Base-by-base conservation (phyloP, 2,113 vertebrate genomes). In the Terrapene triunguis region DNA sequence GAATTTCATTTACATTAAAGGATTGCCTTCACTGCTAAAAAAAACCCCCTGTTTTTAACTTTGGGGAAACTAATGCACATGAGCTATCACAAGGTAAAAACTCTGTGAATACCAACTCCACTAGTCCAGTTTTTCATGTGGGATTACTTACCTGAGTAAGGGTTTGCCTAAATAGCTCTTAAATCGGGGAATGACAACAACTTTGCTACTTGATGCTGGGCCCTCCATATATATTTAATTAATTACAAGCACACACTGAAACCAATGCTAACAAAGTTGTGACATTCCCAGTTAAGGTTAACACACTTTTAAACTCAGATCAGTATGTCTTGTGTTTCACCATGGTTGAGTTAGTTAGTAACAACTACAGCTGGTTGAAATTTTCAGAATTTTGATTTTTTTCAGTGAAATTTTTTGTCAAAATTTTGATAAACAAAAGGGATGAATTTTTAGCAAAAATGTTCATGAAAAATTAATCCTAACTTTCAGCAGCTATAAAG, bases 201-300 rank as follows among this genome's bases (percentile, higher is more conserved):
- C 11, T 47, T 47, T 76, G 4, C 74, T 76, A 47, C 74, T 47
- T 76, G 42, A 14, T 44, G 21, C 5, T 47, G 42, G 42, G 22
- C 4, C 0, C 53, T 21, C 80, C 19, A n/a, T 69, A n/a, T 0
- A 54, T 0, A 54, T 12, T 6, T 13, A 76, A 1, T 42, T 24
- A 53, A 38, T 8, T 5, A 38, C 72, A 79, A 83, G 1, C 29
- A 42, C 29, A 5, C 44, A 7, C 3, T 10, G 65, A 87, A 82
- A 50, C 12, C 38, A 25, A 13, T 38, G 19, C 5, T 76, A 27
- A 76, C 6, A 47, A 80, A 24, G 50, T 47, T 2, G n/a, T 35
- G 80, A 42, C 89, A 35, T 0, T 25, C 38, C 5, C 21, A 35
- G 5, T 2, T 1, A 2, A 22, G 1, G 13, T 0, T 11, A 78